Evolutionary conservation across 2,113 vertebrate species (phyloP), one percentile per base, ranked within the genome.

Genomic region (Glareola pratincola): DNA sequence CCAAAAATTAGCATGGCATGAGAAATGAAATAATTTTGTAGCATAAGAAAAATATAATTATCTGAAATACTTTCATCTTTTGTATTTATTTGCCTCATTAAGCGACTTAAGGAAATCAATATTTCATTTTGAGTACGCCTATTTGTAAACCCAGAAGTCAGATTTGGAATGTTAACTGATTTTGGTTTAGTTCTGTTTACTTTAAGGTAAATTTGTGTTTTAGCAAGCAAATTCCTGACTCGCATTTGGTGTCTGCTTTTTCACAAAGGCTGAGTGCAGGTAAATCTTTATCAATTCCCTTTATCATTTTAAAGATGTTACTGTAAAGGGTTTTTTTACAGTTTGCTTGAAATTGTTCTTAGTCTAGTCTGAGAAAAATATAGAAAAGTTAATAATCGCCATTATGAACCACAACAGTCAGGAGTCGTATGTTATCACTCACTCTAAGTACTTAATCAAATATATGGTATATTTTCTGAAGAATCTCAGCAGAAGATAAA

Each of bases 31-130:
- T 74, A n/a, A 90, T 92, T 90, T 19, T 93, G 29, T 86, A 34
- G n/a, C 2, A 0, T 45, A 41, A 67, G 23, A 56, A 83, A 67
- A 90, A 59, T 68, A 85, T 47, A 7, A 41, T 91, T 96, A 81
- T 88, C 59, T 74, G 63, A 93, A 92, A 74, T 80, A 32, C 32
- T 94, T 96, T 83, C 12, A 74, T 90, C 54, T 67, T 93, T 48
- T 93, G 2, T 92, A n/a, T 77, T 83, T 94, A 73, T 83, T 93
- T 91, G 82, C 78, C 43, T 88, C 76, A 93, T 92, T 95, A 94
- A 80, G 19, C 72, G 80, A 56, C 34, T 77, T 93, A 84, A 91
- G 62, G 51, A 93, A 89, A 86, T 74, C 43, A 71, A 1, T 96
- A 67, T 88, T 85, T 94, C 47, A 63, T 90, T 89, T 83, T 92